A percentile compares a stretch with the other conserved stretches of the same genome.
phyloP scores from a whole-genome alignment of 1,140 invertebrate species.

The Drosophila aff. region DNA sequence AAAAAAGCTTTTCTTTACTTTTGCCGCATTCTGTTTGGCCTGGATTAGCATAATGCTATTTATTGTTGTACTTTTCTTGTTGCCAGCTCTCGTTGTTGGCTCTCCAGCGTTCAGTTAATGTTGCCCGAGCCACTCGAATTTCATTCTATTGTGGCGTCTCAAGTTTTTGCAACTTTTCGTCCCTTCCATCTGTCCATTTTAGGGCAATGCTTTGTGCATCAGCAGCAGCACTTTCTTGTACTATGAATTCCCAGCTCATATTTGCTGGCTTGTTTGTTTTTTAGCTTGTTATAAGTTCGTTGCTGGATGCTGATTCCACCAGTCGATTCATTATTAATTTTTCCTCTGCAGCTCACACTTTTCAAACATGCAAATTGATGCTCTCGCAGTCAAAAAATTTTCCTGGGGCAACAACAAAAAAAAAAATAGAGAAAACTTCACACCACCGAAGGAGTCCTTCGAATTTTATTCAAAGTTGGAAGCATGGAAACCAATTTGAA shows the following conservation, averaged over 20 bases:
- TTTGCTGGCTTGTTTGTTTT: constrained; percentile 31
- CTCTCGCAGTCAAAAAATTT: constrained; percentile 25
- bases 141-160: constrained; percentile 39
- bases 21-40: constrained; percentile 78
- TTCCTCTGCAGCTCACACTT: constrained; percentile 33
- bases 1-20: constrained; percentile 71
- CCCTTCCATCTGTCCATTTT: constrained; percentile 24
- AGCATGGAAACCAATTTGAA: constrained; percentile 31
- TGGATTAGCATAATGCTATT: constrained; percentile 82
- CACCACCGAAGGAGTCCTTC: constrained; percentile 7
- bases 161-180: constrained; percentile 43
- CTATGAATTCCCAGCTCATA: constrained; percentile 16
- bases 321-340: constrained; percentile 56
- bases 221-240: constrained; percentile 10
- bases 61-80: constrained; percentile 78
- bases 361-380: constrained; percentile 47
- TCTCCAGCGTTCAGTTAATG: constrained; percentile 59
- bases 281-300: constrained; percentile 44
- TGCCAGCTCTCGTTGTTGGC: constrained; percentile 55
- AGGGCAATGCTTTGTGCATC: constrained; percentile 30
- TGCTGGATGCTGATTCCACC: constrained; percentile 36
- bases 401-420: background rate
- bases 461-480: constrained; percentile 29
- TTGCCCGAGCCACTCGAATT: constrained; percentile 58
- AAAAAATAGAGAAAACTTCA: constrained; percentile 10